These are phyloP conservation scores for Contarinia nasturtii DNA, from an alignment of 1,140 invertebrate species.

Conservation along the genomic window DNA sequence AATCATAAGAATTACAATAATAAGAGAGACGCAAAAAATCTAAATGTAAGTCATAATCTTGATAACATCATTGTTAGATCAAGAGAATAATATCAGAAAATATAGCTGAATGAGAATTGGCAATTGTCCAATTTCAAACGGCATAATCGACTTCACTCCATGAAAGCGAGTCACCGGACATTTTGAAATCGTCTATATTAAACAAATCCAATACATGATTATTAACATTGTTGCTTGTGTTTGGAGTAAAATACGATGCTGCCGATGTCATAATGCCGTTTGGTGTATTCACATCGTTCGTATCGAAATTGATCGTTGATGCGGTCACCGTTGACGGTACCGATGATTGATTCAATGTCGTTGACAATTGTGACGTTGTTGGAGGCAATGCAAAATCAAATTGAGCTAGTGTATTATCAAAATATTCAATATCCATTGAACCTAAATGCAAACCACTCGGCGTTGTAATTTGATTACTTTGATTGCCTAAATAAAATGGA, in stretches of 20 bases:
- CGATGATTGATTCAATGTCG: not conserved
- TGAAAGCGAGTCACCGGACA: conserved; percentile 8
- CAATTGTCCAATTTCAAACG: conserved; percentile 10
- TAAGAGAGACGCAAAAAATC: too few relatives aligned
- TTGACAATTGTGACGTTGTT: not conserved
- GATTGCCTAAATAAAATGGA: not conserved
- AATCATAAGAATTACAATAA: too few relatives aligned
- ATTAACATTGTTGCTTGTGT: conserved; percentile 8
- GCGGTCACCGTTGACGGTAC: not conserved
- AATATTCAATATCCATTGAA: conserved; percentile 23
- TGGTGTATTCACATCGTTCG: too few relatives aligned
- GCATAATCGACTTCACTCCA: conserved; percentile 22
- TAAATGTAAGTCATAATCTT: too few relatives aligned
- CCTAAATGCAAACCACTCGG: conserved; percentile 9
- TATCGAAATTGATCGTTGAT: too few relatives aligned
- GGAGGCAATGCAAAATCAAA: conserved; percentile 9
- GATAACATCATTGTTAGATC: too few relatives aligned
- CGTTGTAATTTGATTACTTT: not conserved
- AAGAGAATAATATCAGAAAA: too few relatives aligned
- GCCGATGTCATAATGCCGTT: too few relatives aligned
- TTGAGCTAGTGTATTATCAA: conserved; percentile 18
- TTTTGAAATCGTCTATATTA: conserved; percentile 24
- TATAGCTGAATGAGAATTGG: too few relatives aligned
- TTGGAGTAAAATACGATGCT: not conserved
- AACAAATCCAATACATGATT: conserved; percentile 18